phyloP scores from a whole-genome alignment of 2,888 invertebrate species.

The Phytoseiulus persimilis region DNA sequence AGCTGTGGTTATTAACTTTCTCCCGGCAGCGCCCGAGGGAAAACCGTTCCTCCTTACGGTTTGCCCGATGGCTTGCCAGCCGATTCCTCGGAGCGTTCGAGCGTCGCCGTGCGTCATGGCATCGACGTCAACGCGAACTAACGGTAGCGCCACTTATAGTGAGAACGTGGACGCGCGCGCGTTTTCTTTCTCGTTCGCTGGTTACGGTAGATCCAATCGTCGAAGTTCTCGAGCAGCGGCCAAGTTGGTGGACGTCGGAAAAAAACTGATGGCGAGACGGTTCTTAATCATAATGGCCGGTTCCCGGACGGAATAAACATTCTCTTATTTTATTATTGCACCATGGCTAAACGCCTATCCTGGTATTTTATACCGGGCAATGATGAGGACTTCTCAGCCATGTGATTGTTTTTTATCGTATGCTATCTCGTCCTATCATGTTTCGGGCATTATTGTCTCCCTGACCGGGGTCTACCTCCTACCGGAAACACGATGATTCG shows the following conservation, averaged over 20 bases:
- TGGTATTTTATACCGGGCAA: background rate
- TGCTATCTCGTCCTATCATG: background rate
- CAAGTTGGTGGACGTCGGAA: too few relatives aligned
- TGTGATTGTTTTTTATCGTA: background rate
- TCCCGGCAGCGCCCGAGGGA: background rate
- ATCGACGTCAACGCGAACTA: background rate
- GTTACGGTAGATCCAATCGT: background rate
- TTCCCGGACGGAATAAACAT: background rate
- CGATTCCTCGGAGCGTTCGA: background rate
- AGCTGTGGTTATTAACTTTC: background rate
- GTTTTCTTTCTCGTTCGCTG: background rate
- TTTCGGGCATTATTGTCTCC: background rate
- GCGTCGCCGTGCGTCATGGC: background rate
- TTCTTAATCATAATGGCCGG: background rate
- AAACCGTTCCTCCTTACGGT: background rate
- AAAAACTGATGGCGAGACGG: background rate
- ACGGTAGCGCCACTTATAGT: background rate
- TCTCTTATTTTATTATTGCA: background rate
- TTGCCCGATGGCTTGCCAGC: background rate
- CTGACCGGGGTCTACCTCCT: background rate
- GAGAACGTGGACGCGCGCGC: background rate
- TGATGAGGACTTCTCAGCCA: background rate
- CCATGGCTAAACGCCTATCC: background rate
- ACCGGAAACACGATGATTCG: background rate
- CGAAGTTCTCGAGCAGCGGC: background rate